These are phyloP conservation scores for Python bivittatus DNA, from an alignment of 2,113 vertebrate species.

Conservation along the genomic window DNA sequence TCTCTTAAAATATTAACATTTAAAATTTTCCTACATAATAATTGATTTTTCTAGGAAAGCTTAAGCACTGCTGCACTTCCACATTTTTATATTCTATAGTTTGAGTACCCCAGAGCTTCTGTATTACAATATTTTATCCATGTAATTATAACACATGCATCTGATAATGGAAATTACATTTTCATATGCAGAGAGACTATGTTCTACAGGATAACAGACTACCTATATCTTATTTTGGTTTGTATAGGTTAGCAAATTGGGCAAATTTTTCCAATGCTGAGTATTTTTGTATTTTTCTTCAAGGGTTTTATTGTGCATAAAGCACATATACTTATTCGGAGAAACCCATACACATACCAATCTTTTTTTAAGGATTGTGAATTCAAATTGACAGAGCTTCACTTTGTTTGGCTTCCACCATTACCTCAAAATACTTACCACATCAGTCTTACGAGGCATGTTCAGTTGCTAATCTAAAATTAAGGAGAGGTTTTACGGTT, in stretches of 20 bases:
- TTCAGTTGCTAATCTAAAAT: neutral
- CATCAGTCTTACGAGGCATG: neutral
- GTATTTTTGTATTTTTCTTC: neutral
- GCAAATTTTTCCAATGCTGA: neutral
- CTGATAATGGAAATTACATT: neutral
- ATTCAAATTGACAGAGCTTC: neutral
- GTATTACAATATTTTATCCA: neutral
- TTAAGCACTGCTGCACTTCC: neutral
- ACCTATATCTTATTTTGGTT: neutral
- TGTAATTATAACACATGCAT: neutral
- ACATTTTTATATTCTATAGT: neutral
- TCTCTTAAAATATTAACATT: neutral
- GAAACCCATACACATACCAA: neutral
- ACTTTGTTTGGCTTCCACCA: neutral
- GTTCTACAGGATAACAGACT: neutral
- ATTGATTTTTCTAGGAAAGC: neutral
- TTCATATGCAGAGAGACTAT: too few relatives aligned
- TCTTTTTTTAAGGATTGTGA: neutral
- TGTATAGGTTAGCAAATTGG: neutral
- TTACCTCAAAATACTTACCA: neutral
- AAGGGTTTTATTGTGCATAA: neutral
- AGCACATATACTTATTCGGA: neutral
- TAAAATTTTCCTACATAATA: neutral
- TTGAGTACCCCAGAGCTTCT: neutral
- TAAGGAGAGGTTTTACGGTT: neutral